Percentiles rank a stretch among this genome's conserved stretches.
Evolutionary conservation across 2,797 vertebrate genomes (phyloP).

Genomic region (Acanthornis magna): DNA sequence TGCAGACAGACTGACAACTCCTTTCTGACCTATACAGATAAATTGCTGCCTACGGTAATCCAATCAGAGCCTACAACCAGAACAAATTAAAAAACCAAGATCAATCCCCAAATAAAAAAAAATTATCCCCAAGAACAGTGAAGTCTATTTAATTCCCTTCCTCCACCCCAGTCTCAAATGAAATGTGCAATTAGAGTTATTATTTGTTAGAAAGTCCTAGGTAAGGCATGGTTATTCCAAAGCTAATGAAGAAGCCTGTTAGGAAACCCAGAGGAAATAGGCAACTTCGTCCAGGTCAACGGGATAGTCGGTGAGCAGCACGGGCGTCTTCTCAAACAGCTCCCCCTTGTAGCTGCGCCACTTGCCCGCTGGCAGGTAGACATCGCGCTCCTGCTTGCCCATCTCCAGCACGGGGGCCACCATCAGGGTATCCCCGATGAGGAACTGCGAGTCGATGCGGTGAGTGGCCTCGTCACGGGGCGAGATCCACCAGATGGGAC

Average conservation of each 20-base stretch:
- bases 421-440: slow-evolving; percentile 95
- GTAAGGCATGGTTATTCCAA: slow-evolving; percentile 67
- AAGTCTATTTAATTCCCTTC: neutral
- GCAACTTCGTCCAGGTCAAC: slow-evolving; percentile 86
- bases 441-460: slow-evolving; percentile 93
- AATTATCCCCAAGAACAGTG: neutral
- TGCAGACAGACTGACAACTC: neutral
- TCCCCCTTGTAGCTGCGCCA: slow-evolving; percentile 96
- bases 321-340: slow-evolving; percentile 86
- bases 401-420: slow-evolving; percentile 94
- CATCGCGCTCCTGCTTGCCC: slow-evolving; percentile 91
- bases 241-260: slow-evolving; percentile 75
- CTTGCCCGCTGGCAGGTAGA: slow-evolving; percentile 90
- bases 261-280: slow-evolving; percentile 86
- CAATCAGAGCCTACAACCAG: neutral
- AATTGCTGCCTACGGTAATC: neutral
- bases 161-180: neutral
- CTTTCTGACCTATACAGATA: neutral
- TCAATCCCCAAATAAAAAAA: neutral
- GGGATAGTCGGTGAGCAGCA: slow-evolving; percentile 89
- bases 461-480: slow-evolving; percentile 87
- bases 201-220: slow-evolving; percentile 23
- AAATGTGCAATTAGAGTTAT: slow-evolving; percentile 45
- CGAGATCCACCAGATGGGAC: slow-evolving; percentile 98
- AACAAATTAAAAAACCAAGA: neutral